These are phyloP conservation scores for Junonia oenone DNA, from an alignment of 2,888 invertebrate genomes.

Conservation along the genomic window DNA sequence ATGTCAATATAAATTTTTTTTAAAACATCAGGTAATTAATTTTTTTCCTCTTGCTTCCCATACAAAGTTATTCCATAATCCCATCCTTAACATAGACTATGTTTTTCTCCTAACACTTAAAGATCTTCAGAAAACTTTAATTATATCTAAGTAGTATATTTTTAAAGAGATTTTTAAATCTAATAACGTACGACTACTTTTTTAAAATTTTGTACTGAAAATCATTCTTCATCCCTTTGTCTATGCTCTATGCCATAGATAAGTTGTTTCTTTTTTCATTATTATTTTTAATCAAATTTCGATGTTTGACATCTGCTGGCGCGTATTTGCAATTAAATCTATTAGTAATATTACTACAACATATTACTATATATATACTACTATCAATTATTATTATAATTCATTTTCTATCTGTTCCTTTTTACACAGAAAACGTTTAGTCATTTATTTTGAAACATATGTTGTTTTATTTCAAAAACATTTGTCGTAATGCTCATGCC, in stretches of 20 bases:
- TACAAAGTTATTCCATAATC: neutral
- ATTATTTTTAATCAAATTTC: neutral
- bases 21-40: no score
- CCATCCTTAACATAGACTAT: neutral
- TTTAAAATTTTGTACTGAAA: constrained; percentile 74
- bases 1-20: no score
- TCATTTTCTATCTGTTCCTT: no score
- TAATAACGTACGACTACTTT: constrained; percentile 36
- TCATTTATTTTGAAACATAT: no score
- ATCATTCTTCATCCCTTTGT: constrained; percentile 33
- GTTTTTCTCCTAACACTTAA: constrained; percentile 5
- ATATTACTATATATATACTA: no score
- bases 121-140: constrained; percentile 13
- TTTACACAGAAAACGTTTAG: no score
- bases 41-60: neutral
- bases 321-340: no score
- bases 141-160: constrained; percentile 30
- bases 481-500: no score
- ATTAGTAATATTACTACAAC: no score
- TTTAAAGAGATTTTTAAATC: constrained; percentile 24
- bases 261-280: neutral
- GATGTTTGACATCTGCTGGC: neutral
- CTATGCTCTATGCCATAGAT: constrained; percentile 14
- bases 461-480: no score
- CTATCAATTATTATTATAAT: no score